Percentiles rank a stretch among this genome's conserved stretches.
Evolutionary conservation across 2,797 vertebrate species (phyloP).

Genomic region (Champsocephalus esox): DNA sequence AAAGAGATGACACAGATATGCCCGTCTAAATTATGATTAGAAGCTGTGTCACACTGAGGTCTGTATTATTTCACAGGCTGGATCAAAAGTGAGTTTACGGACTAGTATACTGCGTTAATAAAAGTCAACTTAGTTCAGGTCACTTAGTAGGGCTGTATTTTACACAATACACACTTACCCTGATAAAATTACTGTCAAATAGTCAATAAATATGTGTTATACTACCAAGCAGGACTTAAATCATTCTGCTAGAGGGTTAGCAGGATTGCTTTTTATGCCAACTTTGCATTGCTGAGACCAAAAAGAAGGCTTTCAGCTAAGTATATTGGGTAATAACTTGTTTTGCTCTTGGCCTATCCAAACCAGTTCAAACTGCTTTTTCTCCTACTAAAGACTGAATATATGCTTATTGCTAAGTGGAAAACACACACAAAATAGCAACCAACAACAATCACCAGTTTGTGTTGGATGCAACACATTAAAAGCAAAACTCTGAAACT

Average conservation of each 20-base stretch:
- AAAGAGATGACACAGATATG: constrained; percentile 20
- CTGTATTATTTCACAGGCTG: neutral
- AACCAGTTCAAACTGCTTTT: constrained; percentile 3
- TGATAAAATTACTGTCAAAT: neutral
- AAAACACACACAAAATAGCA: constrained; percentile 6
- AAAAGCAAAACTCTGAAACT: neutral
- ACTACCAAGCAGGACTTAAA: neutral
- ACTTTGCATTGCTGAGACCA: constrained; percentile 14
- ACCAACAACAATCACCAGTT: neutral
- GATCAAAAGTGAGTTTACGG: neutral
- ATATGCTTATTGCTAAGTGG: neutral
- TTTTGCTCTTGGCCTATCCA: constrained; percentile 5
- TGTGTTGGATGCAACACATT: neutral
- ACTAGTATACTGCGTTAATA: neutral
- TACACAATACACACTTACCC: neutral
- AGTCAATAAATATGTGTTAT: neutral
- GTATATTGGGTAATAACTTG: neutral
- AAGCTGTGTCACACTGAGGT: constrained; percentile 2
- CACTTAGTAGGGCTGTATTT: neutral
- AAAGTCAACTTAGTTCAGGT: neutral
- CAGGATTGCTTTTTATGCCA: neutral
- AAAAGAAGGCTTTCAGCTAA: constrained; percentile 11
- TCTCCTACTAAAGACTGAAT: neutral
- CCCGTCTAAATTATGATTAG: constrained; percentile 12
- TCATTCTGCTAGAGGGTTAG: constrained; percentile 1